These are phyloP conservation scores for Diceros bicornis DNA, from an alignment of 2,797 vertebrate genomes.

Conservation along the genomic window DNA sequence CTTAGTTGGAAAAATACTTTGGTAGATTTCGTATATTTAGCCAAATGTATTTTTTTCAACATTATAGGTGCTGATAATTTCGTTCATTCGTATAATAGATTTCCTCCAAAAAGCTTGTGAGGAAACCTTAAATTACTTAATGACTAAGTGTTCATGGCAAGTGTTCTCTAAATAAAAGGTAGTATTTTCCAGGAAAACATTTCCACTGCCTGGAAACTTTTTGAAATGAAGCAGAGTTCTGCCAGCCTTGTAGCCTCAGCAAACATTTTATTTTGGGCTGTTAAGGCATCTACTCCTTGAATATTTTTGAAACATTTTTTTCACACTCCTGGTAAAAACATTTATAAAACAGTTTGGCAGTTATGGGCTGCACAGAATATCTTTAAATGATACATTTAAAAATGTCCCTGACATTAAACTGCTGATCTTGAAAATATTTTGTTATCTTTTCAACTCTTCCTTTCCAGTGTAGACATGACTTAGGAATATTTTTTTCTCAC, in stretches of 20 bases:
- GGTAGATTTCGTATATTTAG: constrained; percentile 68
- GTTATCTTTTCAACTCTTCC: constrained; percentile 62
- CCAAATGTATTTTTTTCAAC: constrained; percentile 58
- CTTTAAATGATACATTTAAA: constrained; percentile 66
- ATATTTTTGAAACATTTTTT: constrained; percentile 76
- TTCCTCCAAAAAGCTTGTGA: constrained; percentile 75
- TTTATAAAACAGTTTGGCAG: constrained; percentile 74
- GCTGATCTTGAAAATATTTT: constrained; percentile 71
- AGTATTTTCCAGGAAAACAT: constrained; percentile 85
- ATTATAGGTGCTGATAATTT: constrained; percentile 74
- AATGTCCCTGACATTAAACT: constrained; percentile 47
- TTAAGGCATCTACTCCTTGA: constrained; percentile 75
- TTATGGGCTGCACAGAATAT: constrained; percentile 59
- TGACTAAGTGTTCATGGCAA: constrained; percentile 82
- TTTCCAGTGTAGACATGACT: constrained; percentile 52
- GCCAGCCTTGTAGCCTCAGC: constrained; percentile 78
- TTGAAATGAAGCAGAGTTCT: constrained; percentile 81
- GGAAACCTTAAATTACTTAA: constrained; percentile 83
- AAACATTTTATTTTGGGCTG: constrained; percentile 80
- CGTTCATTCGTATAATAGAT: constrained; percentile 75
- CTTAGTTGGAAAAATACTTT: constrained; percentile 64
- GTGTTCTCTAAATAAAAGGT: constrained; percentile 81
- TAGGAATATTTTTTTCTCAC: constrained; percentile 50
- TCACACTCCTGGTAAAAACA: constrained; percentile 71
- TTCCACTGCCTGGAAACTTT: constrained; percentile 82